phyloP scores from a whole-genome alignment of 2,888 invertebrate species.

The Clivina fossor region DNA sequence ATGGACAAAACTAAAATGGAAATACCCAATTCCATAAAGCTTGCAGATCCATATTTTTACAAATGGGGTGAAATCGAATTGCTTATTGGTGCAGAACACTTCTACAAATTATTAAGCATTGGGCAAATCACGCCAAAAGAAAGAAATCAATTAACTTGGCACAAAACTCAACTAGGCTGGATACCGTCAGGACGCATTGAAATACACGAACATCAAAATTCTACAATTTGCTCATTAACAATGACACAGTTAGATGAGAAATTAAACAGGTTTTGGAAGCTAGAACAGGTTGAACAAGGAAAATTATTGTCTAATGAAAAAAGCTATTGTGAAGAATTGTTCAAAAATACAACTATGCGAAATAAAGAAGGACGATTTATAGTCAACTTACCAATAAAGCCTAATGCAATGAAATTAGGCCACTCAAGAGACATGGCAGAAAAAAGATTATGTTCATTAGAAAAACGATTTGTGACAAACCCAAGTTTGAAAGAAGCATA shows the following conservation, averaged over 20 bases:
- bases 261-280: constrained; percentile 11
- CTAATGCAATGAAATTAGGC: constrained; percentile 4
- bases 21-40: too few relatives aligned
- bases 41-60: too few relatives aligned
- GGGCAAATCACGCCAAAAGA: constrained; percentile 23
- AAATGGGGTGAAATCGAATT: constrained; percentile 35
- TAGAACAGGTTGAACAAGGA: constrained; percentile 10
- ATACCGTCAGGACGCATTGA: constrained; percentile 28
- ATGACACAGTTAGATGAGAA: constrained; percentile 3
- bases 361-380: constrained; percentile 15
- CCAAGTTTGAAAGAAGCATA: not conserved
- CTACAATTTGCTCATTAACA: constrained; percentile 6
- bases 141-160: constrained; percentile 13
- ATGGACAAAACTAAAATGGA: not conserved
- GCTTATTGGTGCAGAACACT: constrained; percentile 36
- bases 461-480: not conserved
- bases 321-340: constrained; percentile 20
- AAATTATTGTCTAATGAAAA: constrained; percentile 5
- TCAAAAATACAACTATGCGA: not conserved
- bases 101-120: constrained; percentile 33
- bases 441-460: constrained; percentile 19
- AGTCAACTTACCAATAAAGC: constrained; percentile 26
- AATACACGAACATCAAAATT: too few relatives aligned
- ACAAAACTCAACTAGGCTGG: constrained; percentile 38
- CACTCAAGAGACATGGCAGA: constrained; percentile 16